Base-by-base conservation (phyloP, 2,113 vertebrate species). In the Phyllopteryx taeniolatus region DNA sequence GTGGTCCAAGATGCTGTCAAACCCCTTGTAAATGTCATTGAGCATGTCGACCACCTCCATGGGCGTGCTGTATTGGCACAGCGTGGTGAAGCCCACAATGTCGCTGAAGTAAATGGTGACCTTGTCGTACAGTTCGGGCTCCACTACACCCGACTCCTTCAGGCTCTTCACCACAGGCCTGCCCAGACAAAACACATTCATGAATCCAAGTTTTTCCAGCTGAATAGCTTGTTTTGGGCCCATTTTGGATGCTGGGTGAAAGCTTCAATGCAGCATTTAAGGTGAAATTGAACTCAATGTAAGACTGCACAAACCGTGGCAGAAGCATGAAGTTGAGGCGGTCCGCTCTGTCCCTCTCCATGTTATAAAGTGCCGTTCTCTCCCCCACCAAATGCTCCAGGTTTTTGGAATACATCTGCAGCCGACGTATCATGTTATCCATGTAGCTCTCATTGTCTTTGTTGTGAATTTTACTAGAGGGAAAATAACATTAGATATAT, bases 1-100 rank as follows among this genome's bases (percentile, higher is more conserved):
- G 87, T 95, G 92, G 82, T 98, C 98, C 7, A 99, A 92, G 69
- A 99, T 97, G 82, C 94, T 93, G 88, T 99, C 98, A 20, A 99
- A 99, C 79, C 95, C 94, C 83, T 95, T 96, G 86, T 99, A 99
- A 92, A 99, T 94, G 84, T 98, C 96, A 1, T 98, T 99, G 49
- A 99, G 95, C 96, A 99, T 98, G 92, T 98, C 95, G 81, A 99
- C 96, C 39, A 99, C 97, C 74, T 99, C 97, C 95, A 99, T 99
- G 44, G 97, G 97, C 0, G 95, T 96, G 92, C 97, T 99, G 90
- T 98, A 97, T 85, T 95, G 96, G 92, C 98, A 99, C 84, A 99
- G 93, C 0, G 96, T 98, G 71, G 98, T 99, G 88, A 99, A 99
- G 19, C 96, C 97, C 11, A 99, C 97, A 5, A 99, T 98, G 90